These are phyloP conservation scores for Microplitis mediator DNA, from an alignment of 1,140 invertebrate genomes.

Conservation along the genomic window DNA sequence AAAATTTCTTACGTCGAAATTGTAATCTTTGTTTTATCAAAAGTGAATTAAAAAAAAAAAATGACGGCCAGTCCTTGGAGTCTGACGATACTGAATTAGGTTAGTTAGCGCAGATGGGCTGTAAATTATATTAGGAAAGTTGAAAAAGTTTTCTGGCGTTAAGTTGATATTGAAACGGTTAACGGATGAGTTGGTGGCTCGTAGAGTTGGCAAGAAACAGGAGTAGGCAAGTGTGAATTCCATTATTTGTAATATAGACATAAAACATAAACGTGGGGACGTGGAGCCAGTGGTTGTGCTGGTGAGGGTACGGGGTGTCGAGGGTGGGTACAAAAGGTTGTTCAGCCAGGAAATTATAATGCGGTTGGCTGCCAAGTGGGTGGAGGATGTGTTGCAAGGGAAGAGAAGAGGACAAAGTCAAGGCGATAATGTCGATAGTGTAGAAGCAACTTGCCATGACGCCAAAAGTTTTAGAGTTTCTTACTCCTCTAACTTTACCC, in stretches of 20 bases:
- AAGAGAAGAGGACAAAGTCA: neutral
- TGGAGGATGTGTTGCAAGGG: neutral
- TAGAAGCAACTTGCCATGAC: neutral
- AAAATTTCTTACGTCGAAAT: no score
- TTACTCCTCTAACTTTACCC: neutral
- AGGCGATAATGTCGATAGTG: neutral
- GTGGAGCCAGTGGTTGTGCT: neutral
- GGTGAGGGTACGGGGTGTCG: neutral
- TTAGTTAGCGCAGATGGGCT: no score
- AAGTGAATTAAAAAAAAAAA: neutral
- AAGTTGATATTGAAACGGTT: no score
- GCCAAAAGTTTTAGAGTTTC: neutral
- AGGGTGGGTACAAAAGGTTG: neutral
- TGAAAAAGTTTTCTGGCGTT: no score
- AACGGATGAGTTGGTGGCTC: neutral
- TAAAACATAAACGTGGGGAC: neutral
- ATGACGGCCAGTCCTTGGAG: no score
- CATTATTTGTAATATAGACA: neutral
- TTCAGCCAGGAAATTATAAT: constrained; percentile 8
- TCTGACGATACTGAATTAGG: no score
- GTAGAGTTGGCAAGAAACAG: no score
- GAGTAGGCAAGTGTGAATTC: no score
- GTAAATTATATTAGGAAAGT: no score
- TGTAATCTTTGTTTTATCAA: neutral
- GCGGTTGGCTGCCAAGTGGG: neutral